Conservation (phyloP, 2,888 invertebrate species). For the Ophonus ardosiacus region DNA sequence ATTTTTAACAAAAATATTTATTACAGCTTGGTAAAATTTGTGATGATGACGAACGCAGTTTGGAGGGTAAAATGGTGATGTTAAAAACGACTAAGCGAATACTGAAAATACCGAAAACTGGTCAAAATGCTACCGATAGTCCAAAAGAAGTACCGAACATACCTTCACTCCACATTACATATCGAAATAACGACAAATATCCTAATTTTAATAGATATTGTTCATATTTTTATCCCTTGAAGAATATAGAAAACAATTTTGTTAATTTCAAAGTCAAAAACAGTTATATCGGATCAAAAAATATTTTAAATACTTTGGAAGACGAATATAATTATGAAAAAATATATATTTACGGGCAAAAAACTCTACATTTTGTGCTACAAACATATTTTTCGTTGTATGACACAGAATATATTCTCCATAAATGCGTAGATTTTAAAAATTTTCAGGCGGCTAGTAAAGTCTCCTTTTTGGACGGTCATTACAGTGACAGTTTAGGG, state of each 20-base stretch:
- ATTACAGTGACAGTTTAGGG: conserved; percentile 74
- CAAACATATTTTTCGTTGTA: conserved; percentile 74
- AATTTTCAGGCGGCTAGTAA: conserved; percentile 75
- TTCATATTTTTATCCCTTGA: conserved; percentile 58
- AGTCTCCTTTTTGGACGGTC: conserved; percentile 73
- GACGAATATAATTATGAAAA: conserved; percentile 12
- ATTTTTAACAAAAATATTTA: not conserved
- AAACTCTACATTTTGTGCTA: conserved; percentile 73
- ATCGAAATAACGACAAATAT: conserved; percentile 57
- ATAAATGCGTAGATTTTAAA: conserved; percentile 72
- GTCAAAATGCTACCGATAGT: conserved; percentile 71
- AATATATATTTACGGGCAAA: conserved; percentile 69
- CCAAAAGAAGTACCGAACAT: conserved; percentile 75
- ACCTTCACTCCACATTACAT: conserved; percentile 74
- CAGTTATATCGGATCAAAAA: not conserved
- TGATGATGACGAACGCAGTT: conserved; percentile 78
- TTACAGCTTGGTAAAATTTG: conserved; percentile 79
- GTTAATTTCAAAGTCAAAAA: conserved; percentile 28
- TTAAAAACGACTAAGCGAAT: conserved; percentile 86
- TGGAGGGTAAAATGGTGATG: conserved; percentile 81
- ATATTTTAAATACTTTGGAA: not conserved
- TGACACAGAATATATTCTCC: conserved; percentile 73
- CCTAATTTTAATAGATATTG: conserved; percentile 23
- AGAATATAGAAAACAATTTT: conserved; percentile 47
- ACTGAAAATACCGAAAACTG: conserved; percentile 80